These are phyloP conservation scores for Nyctibius grandis DNA, from an alignment of 2,797 vertebrate genomes.

Conservation along the genomic window DNA sequence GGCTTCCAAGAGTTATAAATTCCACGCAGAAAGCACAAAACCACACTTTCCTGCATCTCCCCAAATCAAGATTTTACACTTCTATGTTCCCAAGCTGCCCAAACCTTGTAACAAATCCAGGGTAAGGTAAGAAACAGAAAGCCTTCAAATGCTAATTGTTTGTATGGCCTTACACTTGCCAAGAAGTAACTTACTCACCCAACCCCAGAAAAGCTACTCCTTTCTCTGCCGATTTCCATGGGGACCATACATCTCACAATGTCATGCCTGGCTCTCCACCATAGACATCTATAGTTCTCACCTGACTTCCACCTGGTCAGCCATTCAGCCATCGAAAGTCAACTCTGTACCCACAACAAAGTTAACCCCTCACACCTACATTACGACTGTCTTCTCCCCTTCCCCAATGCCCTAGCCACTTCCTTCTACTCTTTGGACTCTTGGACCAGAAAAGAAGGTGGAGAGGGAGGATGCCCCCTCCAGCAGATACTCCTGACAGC, in stretches of 20 bases:
- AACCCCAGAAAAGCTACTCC: neutral
- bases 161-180: neutral
- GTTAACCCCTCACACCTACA: accelerated
- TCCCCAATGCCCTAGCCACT: neutral
- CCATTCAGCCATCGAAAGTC: neutral
- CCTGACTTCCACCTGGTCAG: neutral
- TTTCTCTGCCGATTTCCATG: neutral
- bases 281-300: neutral
- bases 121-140: neutral
- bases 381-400: neutral
- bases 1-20: neutral
- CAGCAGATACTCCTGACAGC: neutral
- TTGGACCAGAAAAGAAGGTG: neutral
- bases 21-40: neutral
- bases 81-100: neutral
- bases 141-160: neutral
- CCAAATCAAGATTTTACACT: neutral
- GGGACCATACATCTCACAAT: neutral
- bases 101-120: neutral
- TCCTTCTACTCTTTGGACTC: neutral
- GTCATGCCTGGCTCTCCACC: neutral
- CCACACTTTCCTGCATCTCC: neutral
- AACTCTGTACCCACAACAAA: neutral
- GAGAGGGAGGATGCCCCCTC: neutral
- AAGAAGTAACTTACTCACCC: neutral